Evolutionary conservation across 2,888 invertebrate genomes (phyloP), one percentile per base, ranked within the genome.

Genomic region (Calephelis perditalis): DNA sequence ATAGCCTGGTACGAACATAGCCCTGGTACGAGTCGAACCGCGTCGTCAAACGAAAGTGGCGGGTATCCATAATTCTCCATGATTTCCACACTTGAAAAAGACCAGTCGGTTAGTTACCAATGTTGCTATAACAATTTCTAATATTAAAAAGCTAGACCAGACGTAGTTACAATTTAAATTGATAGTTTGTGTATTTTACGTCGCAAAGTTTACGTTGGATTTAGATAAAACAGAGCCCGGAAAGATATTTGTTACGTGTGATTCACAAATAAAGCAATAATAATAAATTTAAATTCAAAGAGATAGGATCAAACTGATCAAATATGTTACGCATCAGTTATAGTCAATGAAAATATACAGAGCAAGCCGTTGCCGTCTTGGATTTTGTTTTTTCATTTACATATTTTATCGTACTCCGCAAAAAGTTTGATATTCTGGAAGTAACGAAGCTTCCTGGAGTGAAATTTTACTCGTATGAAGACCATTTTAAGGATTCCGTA

Each of bases 121-220:
- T 26, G 26, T 26, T 12, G 26, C 15, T 49, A 26, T 52, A 52
- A 7, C 10, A 52, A 10, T 52, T 52, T 52, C 10, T 9, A 35
- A 9, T 35, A 52, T 35, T 10, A 35, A 52, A 52, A 52, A 52
- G 4, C 35, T 35, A 10, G 52, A 52, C 35, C 52, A 52, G 52
- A 52, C 52, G 52, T 10, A 26, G 26, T 35, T 26, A 36, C 47
- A 52, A 40, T 62, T 57, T 12, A 49, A 56, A 40, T 37, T 57
- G 35, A 57, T 55, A 35, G 60, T 60, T 57, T 58, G 58, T 64
- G 43, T 61, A 59, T 60, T 49, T 55, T 49, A 61, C 49, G 58
- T 61, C 57, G 60, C 45, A 58, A 36, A 63, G 62, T 65, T 65
- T 63, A 56, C 57, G 52, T 67, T 60, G 58, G 52, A 60, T 57